Conservation (phyloP, 2,113 vertebrate species). For the Macquaria ambigua region DNA sequence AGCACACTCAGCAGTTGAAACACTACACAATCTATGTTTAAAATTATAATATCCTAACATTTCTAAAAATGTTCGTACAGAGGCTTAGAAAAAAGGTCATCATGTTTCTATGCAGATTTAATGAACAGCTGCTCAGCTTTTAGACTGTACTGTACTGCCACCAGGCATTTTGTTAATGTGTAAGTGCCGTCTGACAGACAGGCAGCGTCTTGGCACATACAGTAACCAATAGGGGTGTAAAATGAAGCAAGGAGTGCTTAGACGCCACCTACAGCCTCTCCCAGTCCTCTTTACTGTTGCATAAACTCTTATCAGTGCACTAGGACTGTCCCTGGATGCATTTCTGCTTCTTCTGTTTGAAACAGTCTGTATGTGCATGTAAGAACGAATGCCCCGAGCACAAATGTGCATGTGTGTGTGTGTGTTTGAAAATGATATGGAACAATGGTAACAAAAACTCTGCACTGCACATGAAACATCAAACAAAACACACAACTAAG, state of each 20-base stretch:
- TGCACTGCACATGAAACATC: constrained; percentile 1
- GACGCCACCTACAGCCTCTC: constrained; percentile 58
- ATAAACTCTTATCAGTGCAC: constrained; percentile 69
- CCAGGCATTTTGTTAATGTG: constrained; percentile 28
- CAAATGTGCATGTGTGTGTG: neutral
- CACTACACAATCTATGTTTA: neutral
- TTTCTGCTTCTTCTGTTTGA: constrained; percentile 42
- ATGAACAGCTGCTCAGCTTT: constrained; percentile 3
- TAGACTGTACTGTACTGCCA: constrained; percentile 20
- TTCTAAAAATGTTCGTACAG: neutral
- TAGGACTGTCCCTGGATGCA: constrained; percentile 48
- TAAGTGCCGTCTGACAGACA: constrained; percentile 19
- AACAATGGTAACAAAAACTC: constrained; percentile 9
- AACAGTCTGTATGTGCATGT: constrained; percentile 27
- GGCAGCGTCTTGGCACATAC: constrained; percentile 7
- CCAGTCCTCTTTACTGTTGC: constrained; percentile 65
- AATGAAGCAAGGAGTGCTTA: constrained; percentile 39
- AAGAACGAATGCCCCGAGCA: neutral
- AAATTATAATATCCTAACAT: neutral
- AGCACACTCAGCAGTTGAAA: neutral
- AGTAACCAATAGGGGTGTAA: constrained; percentile 46
- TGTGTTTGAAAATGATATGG: constrained; percentile 26
- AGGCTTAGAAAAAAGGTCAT: neutral
- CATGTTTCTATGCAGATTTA: constrained; percentile 1
- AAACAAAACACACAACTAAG: constrained; percentile 27